Percentiles rank a stretch among this genome's conserved stretches.
These are phyloP conservation scores for Mimas tiliae DNA, from an alignment of 2,888 invertebrate genomes.

Conservation along the genomic window DNA sequence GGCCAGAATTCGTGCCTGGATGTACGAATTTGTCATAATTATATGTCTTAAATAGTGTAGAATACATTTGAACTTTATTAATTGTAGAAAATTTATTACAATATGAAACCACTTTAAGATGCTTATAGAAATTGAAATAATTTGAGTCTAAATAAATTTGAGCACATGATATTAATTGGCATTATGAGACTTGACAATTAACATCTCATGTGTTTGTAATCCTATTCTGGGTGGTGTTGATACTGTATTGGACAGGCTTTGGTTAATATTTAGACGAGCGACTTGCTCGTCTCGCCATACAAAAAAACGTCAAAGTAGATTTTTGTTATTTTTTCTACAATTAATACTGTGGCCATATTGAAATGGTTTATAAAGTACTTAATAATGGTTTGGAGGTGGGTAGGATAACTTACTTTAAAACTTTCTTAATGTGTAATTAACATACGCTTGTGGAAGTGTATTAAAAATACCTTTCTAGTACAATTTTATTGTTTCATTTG, in stretches of 20 bases:
- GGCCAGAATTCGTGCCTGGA: no score
- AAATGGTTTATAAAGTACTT: constrained; percentile 54
- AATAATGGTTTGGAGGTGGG: constrained; percentile 50
- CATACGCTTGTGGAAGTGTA: constrained; percentile 47
- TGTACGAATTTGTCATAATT: no score
- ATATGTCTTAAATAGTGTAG: no score
- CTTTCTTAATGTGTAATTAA: constrained; percentile 4
- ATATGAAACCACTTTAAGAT: neutral
- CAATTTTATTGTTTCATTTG: constrained; percentile 34
- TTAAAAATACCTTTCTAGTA: constrained; percentile 56
- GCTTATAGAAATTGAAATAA: no score
- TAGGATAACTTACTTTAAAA: constrained; percentile 39
- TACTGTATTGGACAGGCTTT: no score
- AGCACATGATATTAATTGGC: no score
- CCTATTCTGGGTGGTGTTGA: no score
- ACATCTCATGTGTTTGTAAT: no score
- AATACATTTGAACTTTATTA: neutral
- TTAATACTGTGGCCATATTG: neutral
- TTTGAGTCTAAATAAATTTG: no score
- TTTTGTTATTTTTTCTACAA: neutral
- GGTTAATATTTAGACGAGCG: no score
- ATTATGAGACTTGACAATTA: no score
- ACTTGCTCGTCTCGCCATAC: neutral
- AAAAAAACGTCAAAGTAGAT: neutral
- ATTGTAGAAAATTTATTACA: neutral